A percentile compares a stretch with the other conserved stretches of the same genome.
Evolutionary conservation across 2,888 invertebrate genomes (phyloP).

Genomic region (Rhimphoctona megacephalus): DNA sequence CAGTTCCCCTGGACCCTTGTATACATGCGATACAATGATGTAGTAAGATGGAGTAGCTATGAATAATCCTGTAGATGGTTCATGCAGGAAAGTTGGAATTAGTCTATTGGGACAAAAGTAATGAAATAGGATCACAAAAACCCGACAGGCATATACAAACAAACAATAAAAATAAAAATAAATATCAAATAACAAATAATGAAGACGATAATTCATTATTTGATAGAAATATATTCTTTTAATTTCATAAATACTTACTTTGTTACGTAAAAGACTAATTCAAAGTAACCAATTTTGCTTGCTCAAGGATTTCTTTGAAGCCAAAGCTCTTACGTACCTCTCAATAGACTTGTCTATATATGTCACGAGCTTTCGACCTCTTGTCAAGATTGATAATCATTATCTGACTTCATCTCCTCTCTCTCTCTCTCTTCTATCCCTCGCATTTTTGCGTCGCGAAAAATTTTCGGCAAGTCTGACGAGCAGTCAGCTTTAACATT

Average conservation of each 20-base stretch:
- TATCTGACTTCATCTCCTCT: constrained; percentile 44
- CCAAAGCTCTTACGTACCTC: constrained; percentile 37
- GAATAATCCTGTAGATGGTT: background rate
- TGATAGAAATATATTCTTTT: background rate
- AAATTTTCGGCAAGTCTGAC: constrained; percentile 72
- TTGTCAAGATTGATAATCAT: constrained; percentile 54
- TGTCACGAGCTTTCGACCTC: constrained; percentile 24
- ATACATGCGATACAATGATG: no score
- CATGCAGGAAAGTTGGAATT: background rate
- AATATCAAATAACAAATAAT: no score
- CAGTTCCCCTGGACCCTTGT: no score
- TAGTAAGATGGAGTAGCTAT: no score
- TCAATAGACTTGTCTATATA: constrained; percentile 25
- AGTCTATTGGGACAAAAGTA: no score
- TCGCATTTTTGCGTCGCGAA: constrained; percentile 56
- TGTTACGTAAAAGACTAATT: constrained; percentile 32
- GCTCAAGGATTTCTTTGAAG: constrained; percentile 6
- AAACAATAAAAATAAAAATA: no score
- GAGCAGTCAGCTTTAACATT: constrained; percentile 72
- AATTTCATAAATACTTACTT: background rate
- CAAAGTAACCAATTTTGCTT: constrained; percentile 3
- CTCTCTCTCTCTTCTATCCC: constrained; percentile 28
- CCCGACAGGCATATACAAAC: no score
- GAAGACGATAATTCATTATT: background rate
- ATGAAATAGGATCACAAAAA: no score